phyloP scores from a whole-genome alignment of 2,888 invertebrate genomes.

The Mystacides longicornis region DNA sequence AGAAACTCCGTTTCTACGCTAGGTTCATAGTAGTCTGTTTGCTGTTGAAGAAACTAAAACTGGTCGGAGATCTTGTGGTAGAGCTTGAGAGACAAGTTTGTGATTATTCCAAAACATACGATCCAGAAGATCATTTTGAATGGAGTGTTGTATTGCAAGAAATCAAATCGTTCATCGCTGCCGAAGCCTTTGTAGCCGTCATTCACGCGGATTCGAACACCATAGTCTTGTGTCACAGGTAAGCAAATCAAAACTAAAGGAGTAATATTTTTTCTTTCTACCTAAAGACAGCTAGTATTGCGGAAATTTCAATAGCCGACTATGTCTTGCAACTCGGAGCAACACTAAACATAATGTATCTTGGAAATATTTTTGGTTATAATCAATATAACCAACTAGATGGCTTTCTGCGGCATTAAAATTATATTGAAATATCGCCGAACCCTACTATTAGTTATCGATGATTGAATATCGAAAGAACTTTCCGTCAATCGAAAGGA shows the following conservation, averaged over 20 bases:
- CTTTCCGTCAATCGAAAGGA: too few species aligned
- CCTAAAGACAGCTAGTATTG: too few species aligned
- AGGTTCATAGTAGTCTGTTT: slow-evolving; percentile 95
- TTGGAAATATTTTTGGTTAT: too few species aligned
- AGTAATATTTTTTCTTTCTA: too few species aligned
- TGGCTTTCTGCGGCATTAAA: too few species aligned
- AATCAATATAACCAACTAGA: too few species aligned
- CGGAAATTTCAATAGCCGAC: too few species aligned
- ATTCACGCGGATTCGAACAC: slow-evolving; percentile 81
- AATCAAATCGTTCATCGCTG: slow-evolving; percentile 89
- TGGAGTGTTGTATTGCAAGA: slow-evolving; percentile 93
- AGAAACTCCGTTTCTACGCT: slow-evolving; percentile 91
- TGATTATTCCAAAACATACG: slow-evolving; percentile 91
- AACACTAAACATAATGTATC: too few species aligned
- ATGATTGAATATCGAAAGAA: too few species aligned
- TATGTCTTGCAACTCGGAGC: too few species aligned
- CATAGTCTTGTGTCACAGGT: slow-evolving; percentile 83
- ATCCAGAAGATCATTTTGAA: slow-evolving; percentile 94
- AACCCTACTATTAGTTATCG: too few species aligned
- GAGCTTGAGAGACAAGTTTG: slow-evolving; percentile 91
- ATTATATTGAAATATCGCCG: too few species aligned
- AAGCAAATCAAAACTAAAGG: slow-evolving; percentile 30
- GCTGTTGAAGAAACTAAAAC: slow-evolving; percentile 85
- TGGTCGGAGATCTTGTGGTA: slow-evolving; percentile 84
- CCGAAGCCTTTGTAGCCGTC: slow-evolving; percentile 83